phyloP scores from a whole-genome alignment of 2,113 vertebrate species.

The Ptilonorhynchus violaceus region DNA sequence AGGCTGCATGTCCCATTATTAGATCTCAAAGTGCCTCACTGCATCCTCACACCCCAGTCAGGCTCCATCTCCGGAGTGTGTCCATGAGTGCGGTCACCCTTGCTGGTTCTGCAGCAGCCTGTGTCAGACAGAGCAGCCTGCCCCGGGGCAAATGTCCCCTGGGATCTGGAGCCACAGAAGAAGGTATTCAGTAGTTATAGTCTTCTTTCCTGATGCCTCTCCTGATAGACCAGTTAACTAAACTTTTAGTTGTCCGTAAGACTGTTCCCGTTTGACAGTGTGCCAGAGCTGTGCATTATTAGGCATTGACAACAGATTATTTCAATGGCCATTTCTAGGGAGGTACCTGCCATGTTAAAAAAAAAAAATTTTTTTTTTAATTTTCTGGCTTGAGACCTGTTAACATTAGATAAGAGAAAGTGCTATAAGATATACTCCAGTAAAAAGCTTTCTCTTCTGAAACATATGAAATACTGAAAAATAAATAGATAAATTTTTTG shows the following conservation, averaged over 20 bases:
- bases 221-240: background rate
- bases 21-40: background rate
- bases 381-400: background rate
- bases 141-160: accelerated
- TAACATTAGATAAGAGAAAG: background rate
- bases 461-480: background rate
- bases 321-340: background rate
- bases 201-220: background rate
- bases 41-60: accelerated
- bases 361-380: too few relatives aligned
- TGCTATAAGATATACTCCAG: background rate
- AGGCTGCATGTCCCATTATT: background rate
- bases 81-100: accelerated
- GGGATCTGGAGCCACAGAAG: background rate
- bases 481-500: background rate
- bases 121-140: background rate
- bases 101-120: background rate
- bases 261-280: background rate
- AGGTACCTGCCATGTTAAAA: background rate
- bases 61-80: accelerated
- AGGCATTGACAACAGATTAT: background rate
- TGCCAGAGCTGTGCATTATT: background rate
- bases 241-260: accelerated
- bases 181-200: background rate
- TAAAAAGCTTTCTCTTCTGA: background rate